These are phyloP conservation scores for Lordiphosa fenestrarum DNA, from an alignment of 2,888 invertebrate genomes.

Conservation along the genomic window DNA sequence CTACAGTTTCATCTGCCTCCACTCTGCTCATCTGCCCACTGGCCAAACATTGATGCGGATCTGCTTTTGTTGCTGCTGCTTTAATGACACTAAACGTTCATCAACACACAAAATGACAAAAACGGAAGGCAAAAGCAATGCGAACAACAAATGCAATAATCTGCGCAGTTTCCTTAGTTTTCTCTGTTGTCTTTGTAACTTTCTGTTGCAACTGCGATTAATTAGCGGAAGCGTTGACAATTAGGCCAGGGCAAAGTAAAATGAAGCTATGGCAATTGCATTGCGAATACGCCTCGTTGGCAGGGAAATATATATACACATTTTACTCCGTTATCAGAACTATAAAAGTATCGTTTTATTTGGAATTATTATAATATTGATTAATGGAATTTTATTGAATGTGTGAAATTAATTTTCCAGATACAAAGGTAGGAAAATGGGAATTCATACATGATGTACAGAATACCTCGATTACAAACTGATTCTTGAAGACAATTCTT, in stretches of 20 bases:
- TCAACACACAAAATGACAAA: constrained; percentile 43
- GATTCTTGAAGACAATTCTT: no score
- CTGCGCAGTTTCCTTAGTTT: constrained; percentile 32
- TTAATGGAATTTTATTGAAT: no score
- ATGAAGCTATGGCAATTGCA: background rate
- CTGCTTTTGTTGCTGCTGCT: constrained; percentile 33
- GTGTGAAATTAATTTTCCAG: no score
- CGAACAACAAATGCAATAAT: constrained; percentile 56
- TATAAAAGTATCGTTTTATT: no score
- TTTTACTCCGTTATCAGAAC: no score
- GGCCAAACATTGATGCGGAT: constrained; percentile 18
- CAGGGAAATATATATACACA: no score
- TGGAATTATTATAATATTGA: no score
- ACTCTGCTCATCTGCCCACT: constrained; percentile 14
- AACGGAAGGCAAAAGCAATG: constrained; percentile 9
- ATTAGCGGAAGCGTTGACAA: constrained; percentile 40
- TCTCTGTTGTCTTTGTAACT: constrained; percentile 10
- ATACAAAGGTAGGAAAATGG: no score
- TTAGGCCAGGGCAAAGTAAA: constrained; percentile 27
- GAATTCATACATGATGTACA: no score
- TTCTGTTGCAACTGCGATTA: constrained; percentile 23
- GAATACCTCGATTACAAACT: no score
- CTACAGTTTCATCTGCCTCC: constrained; percentile 11
- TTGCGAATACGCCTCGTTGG: constrained; percentile 27
- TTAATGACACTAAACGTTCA: constrained; percentile 64